A percentile compares a stretch with the other conserved stretches of the same genome.
These are phyloP conservation scores for Peromyscus leucopus DNA, from an alignment of 2,113 vertebrate genomes.

Conservation along the genomic window DNA sequence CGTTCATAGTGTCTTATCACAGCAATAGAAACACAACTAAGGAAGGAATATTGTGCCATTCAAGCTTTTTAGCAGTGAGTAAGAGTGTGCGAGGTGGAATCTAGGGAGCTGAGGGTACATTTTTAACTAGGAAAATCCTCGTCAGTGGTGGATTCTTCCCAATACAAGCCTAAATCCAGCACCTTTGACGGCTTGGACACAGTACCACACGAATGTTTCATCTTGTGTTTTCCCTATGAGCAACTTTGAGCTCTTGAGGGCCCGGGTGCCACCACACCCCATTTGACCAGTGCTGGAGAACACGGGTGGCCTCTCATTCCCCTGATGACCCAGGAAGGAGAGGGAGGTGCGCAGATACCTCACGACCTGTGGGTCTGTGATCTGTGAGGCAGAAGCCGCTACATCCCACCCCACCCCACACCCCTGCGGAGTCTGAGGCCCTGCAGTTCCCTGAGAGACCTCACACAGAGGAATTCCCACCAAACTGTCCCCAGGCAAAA, in stretches of 20 bases:
- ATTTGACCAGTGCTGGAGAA: neutral
- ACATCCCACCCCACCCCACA: neutral
- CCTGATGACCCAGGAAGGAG: neutral
- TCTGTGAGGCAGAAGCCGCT: neutral
- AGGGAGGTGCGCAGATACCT: neutral
- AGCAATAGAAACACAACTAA: neutral
- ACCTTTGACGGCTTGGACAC: conserved; percentile 80
- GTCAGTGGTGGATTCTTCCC: conserved; percentile 88
- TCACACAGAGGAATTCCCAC: neutral
- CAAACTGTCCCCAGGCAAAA: neutral
- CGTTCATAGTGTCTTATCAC: neutral
- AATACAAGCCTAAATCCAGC: conserved; percentile 73
- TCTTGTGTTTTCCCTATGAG: neutral
- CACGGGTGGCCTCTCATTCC: neutral
- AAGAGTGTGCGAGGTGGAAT: neutral
- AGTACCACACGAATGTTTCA: neutral
- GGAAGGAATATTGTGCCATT: neutral
- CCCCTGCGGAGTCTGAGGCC: neutral
- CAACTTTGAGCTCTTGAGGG: neutral
- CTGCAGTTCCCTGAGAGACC: neutral
- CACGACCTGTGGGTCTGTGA: neutral
- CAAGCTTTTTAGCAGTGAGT: neutral
- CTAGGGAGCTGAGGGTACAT: neutral
- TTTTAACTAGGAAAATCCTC: neutral
- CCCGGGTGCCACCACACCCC: neutral